phyloP scores from a whole-genome alignment of 2,888 invertebrate genomes.

The Cephus nigrinus region DNA sequence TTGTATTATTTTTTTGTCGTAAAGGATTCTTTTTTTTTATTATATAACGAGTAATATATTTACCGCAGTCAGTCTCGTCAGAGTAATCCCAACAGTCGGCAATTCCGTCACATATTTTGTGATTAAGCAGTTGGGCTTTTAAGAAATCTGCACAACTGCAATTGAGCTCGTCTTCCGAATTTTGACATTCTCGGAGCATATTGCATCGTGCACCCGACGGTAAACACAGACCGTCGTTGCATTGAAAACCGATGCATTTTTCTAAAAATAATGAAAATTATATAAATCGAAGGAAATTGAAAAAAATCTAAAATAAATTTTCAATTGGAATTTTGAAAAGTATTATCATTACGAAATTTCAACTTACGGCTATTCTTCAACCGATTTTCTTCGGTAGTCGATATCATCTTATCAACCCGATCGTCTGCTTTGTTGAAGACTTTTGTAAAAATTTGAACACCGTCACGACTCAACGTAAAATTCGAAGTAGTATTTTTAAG shows the following conservation, averaged over 20 bases:
- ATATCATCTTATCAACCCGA: conserved; percentile 39
- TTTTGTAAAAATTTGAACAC: conserved; percentile 76
- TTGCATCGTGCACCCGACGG: conserved; percentile 77
- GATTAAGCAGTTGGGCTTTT: conserved; percentile 74
- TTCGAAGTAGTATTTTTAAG: conserved; percentile 52
- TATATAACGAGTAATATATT: conserved; percentile 30
- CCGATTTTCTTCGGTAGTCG: conserved; percentile 37
- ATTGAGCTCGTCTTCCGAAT: conserved; percentile 78
- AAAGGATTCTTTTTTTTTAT: background rate
- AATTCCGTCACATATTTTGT: conserved; percentile 83
- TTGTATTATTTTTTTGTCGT: background rate
- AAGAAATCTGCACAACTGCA: conserved; percentile 83
- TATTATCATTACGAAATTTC: conserved; percentile 11
- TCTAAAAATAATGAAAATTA: conserved; percentile 62
- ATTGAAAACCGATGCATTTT: conserved; percentile 68
- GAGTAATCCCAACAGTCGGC: conserved; percentile 85
- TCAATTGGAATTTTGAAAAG: conserved; percentile 22
- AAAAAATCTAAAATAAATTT: background rate
- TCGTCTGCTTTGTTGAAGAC: conserved; percentile 70
- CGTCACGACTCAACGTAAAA: conserved; percentile 74
- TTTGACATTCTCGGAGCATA: conserved; percentile 76
- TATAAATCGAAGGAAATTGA: conserved; percentile 21
- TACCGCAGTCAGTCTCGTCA: conserved; percentile 82
- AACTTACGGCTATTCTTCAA: background rate
- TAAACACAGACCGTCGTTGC: conserved; percentile 75